phyloP scores from a whole-genome alignment of 2,113 vertebrate genomes.

The Pongo pygmaeus region DNA sequence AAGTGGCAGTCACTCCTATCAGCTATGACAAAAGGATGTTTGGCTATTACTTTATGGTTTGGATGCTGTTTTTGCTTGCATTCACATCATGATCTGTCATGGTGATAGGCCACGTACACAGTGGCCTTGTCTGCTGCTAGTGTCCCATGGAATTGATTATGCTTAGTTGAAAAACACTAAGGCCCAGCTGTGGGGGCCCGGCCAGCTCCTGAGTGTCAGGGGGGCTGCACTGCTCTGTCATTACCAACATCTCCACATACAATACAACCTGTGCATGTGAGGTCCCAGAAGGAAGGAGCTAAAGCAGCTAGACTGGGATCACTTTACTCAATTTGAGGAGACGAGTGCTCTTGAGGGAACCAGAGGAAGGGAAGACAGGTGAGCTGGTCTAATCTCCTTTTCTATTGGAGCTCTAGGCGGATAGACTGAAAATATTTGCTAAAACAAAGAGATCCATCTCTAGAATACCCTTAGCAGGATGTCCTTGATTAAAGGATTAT shows the following conservation, averaged over 20 bases:
- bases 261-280: accelerated
- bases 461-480: not conserved
- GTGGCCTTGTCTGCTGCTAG: not conserved
- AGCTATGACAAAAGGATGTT: no score
- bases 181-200: not conserved
- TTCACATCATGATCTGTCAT: not conserved
- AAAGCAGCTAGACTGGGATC: not conserved
- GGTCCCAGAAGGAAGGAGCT: not conserved
- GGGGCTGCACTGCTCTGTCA: not conserved
- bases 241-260: not conserved
- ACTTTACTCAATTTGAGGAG: not conserved
- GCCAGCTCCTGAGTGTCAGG: not conserved
- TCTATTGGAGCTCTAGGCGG: not conserved
- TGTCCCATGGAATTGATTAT: not conserved
- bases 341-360: not conserved
- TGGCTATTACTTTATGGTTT: not conserved
- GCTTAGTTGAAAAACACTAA: not conserved
- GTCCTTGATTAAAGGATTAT: not conserved
- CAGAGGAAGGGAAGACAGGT: not conserved
- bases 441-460: not conserved
- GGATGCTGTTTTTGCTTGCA: not conserved
- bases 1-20: not conserved
- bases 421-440: not conserved
- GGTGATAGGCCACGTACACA: not conserved
- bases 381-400: not conserved